phyloP scores from a whole-genome alignment of 2,888 invertebrate species.

The Trissoscelio sp. region DNA sequence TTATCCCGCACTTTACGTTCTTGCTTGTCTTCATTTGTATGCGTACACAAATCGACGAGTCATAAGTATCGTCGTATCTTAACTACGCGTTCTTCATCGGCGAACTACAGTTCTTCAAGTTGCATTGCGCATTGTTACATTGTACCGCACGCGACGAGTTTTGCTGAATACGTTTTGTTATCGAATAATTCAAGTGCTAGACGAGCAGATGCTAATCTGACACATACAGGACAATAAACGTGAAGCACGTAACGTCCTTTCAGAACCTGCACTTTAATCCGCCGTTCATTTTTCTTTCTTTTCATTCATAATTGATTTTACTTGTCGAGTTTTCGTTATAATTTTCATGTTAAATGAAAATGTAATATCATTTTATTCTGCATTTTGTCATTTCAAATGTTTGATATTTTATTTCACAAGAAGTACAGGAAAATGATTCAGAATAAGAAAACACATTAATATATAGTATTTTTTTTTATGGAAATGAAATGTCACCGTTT shows the following conservation, averaged over 20 bases:
- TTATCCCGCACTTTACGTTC: slow-evolving; percentile 2
- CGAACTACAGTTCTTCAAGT: slow-evolving; percentile 40
- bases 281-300: not conserved
- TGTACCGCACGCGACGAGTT: slow-evolving; percentile 34
- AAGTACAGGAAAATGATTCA: too few relatives aligned
- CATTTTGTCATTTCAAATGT: too few relatives aligned
- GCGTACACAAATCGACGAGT: slow-evolving; percentile 14
- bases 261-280: slow-evolving; percentile 19
- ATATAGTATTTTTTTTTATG: too few relatives aligned
- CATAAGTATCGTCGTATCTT: slow-evolving; percentile 39
- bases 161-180: slow-evolving; percentile 59
- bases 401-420: too few relatives aligned
- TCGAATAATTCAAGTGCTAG: slow-evolving; percentile 56
- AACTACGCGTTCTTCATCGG: slow-evolving; percentile 32
- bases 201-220: slow-evolving; percentile 59
- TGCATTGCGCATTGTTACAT: slow-evolving; percentile 42
- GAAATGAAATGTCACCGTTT: too few relatives aligned
- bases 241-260: slow-evolving; percentile 28
- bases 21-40: not conserved
- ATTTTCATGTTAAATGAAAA: slow-evolving; percentile 1
- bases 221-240: slow-evolving; percentile 44
- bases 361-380: not conserved
- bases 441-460: too few relatives aligned
- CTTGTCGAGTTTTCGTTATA: not conserved
- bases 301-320: slow-evolving; percentile 11